Conservation (phyloP, 2,888 invertebrate species). For the Linnaemya tessellans region DNA sequence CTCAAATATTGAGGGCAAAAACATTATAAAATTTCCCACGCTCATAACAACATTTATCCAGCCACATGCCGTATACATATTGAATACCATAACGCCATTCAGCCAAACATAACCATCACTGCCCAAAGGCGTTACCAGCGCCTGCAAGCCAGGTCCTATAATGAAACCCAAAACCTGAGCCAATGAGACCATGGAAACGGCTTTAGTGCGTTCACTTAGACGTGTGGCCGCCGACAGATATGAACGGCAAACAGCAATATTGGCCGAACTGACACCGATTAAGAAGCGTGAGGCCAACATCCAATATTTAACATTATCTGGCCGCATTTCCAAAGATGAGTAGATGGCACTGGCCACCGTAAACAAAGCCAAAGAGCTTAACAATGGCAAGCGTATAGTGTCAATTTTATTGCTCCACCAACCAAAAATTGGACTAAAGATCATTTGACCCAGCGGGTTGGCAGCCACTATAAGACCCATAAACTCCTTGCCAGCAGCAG, state of each 20-base stretch:
- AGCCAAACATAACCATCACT: slow-evolving; percentile 85
- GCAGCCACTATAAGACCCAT: slow-evolving; percentile 93
- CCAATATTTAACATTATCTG: slow-evolving; percentile 87
- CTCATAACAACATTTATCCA: slow-evolving; percentile 93
- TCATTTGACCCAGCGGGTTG: slow-evolving; percentile 93
- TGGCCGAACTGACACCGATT: slow-evolving; percentile 92
- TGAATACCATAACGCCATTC: slow-evolving; percentile 86
- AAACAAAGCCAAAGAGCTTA: slow-evolving; percentile 88
- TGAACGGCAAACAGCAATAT: slow-evolving; percentile 92
- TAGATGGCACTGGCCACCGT: slow-evolving; percentile 89
- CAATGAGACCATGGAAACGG: slow-evolving; percentile 92
- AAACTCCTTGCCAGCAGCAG: slow-evolving; percentile 90
- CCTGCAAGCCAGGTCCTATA: slow-evolving; percentile 92
- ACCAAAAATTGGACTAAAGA: slow-evolving; percentile 92
- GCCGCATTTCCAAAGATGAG: slow-evolving; percentile 89
- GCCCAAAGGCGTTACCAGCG: slow-evolving; percentile 91
- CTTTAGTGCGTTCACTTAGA: slow-evolving; percentile 90
- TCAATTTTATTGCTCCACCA: slow-evolving; percentile 92
- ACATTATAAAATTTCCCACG: slow-evolving; percentile 88
- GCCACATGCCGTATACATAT: slow-evolving; percentile 94
- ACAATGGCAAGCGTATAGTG: slow-evolving; percentile 88
- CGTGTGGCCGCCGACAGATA: slow-evolving; percentile 94
- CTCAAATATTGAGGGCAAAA: slow-evolving; percentile 89
- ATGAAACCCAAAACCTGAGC: slow-evolving; percentile 95
- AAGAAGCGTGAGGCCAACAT: slow-evolving; percentile 91